Base-by-base conservation (phyloP, 1,140 invertebrate species). In the Plutomurus gul region DNA sequence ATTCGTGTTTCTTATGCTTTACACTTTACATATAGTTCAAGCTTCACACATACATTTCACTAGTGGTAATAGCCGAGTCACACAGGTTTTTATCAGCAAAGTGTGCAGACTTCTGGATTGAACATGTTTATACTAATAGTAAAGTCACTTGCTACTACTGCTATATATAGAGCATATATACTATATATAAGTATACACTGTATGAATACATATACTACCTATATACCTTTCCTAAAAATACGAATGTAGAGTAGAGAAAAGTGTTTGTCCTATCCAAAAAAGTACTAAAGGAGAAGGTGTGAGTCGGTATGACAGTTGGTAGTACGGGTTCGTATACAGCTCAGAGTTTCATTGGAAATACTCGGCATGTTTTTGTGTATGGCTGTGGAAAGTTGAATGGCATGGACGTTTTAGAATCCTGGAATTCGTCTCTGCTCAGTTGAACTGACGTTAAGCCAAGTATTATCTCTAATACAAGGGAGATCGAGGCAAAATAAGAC, bases 371-470 rank as follows among this genome's bases (percentile, higher is more conserved):
- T n/a, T n/a, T n/a, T n/a, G 18, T 22, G 13, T 51, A 25, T 20
- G 2, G 47, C 3, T 7, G 10, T 65, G 27, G 27, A 49, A 49
- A n/a, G 30, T 65, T 65, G 47, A 51, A 51, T 51, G 47, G 47
- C 47, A 51, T 51, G 47, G 20, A 51, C 20, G 47, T 22, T 30
- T 65, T 5, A 33, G 25, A n/a, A n/a, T 16, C 36, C 30, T 65
- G 0, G 27, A 65, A 33, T 30, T 36, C 30, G 39, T n/a, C 25
- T 11, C 11, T n/a, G 30, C 11, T 10, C 7, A 65, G 56, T 65
- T 65, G 56, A 65, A 65, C 56, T 65, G 56, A 65, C 56, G 13
- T n/a, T 65, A 65, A 65, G 56, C 56, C 25, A n/a, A 10, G 56
- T 33, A 33, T 65, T 65, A 65, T 25, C 25, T 25, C 56, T 43